Conservation (phyloP, 2,888 invertebrate genomes). For the Phyllotreta striolata region DNA sequence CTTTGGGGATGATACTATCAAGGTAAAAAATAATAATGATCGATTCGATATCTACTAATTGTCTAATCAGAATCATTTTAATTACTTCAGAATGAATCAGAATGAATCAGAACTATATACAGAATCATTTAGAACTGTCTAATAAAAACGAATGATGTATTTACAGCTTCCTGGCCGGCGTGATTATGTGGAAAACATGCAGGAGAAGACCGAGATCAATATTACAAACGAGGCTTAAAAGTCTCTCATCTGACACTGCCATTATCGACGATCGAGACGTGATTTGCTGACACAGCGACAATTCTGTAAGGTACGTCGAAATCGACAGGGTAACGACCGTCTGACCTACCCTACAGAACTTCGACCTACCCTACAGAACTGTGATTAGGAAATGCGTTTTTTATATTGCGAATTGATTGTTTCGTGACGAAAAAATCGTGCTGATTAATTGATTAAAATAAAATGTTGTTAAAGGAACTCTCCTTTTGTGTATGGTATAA, state of each 20-base stretch:
- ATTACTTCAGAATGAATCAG: no score
- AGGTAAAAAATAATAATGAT: no score
- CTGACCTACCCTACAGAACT: constrained; percentile 70
- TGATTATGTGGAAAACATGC: constrained; percentile 56
- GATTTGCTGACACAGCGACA: constrained; percentile 96
- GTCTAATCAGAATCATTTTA: no score
- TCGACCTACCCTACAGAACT: constrained; percentile 55
- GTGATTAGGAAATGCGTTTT: constrained; percentile 37
- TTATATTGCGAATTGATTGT: constrained; percentile 19
- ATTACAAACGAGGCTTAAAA: constrained; percentile 80
- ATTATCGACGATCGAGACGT: constrained; percentile 87
- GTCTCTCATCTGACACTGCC: constrained; percentile 84
- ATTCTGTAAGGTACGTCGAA: constrained; percentile 92
- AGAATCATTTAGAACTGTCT: no score
- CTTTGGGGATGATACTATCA: constrained; percentile 58
- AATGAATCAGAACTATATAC: no score
- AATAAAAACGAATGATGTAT: no score
- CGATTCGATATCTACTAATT: no score
- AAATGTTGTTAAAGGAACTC: no score
- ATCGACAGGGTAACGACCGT: constrained; percentile 90
- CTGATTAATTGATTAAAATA: not conserved
- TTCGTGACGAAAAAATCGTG: constrained; percentile 1
- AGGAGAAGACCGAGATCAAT: constrained; percentile 76
- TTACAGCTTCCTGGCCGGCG: constrained; percentile 49
- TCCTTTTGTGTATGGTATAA: no score